Evolutionary conservation across 1,140 invertebrate species (phyloP).

Genomic region (Philotrypesis tridentata): DNA sequence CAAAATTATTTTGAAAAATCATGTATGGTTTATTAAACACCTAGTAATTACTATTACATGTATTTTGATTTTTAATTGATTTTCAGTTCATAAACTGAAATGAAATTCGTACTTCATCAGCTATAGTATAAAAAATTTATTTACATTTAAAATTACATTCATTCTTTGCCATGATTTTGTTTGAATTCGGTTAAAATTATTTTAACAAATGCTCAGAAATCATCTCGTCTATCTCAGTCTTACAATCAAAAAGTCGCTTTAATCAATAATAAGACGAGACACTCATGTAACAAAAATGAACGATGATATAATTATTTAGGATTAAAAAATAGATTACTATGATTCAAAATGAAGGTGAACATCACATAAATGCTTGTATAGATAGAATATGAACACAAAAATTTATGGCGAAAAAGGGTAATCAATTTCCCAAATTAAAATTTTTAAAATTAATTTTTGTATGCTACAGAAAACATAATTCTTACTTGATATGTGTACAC

Average conservation of each 20-base stretch:
- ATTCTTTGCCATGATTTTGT: not conserved
- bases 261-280: not conserved
- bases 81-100: too few species aligned
- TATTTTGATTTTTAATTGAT: too few species aligned
- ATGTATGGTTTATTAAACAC: too few species aligned
- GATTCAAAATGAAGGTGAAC: not conserved
- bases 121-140: not conserved
- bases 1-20: too few species aligned
- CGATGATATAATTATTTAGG: not conserved
- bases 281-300: not conserved
- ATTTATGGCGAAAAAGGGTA: not conserved
- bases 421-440: not conserved
- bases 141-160: not conserved
- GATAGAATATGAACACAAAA: constrained; percentile 11
- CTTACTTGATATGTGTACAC: not conserved
- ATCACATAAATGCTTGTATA: constrained; percentile 28
- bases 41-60: too few species aligned
- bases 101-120: not conserved
- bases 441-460: not conserved
- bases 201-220: not conserved
- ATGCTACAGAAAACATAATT: not conserved
- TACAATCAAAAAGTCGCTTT: not conserved
- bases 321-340: not conserved
- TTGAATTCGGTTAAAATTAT: not conserved
- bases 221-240: not conserved